phyloP scores from a whole-genome alignment of 30 jellyfish, hydroid and myxozoan species.

The Cassiopea xamachana region DNA sequence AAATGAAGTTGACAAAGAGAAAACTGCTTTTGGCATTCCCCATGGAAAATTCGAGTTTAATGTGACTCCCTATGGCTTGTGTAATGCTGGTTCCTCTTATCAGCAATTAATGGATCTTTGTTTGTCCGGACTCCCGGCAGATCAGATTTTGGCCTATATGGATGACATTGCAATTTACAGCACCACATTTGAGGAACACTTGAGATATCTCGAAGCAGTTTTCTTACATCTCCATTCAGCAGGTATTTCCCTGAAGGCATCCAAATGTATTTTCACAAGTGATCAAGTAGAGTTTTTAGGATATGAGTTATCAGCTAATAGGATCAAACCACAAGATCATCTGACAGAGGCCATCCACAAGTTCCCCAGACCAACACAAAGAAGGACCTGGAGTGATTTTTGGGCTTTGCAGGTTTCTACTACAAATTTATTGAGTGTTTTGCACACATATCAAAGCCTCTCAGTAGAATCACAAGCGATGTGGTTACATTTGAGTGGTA shows the following conservation, averaged over 20 bases:
- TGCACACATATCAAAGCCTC: too few species aligned
- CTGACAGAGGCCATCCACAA: too few species aligned
- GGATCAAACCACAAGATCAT: too few species aligned
- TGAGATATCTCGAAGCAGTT: constrained; percentile 2
- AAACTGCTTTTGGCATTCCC: constrained; percentile 41
- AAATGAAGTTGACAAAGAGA: not conserved
- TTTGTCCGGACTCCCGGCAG: constrained; percentile 35
- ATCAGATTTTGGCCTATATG: constrained; percentile 26
- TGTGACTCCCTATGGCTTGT: constrained; percentile 35
- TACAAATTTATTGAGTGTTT: too few species aligned
- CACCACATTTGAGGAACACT: constrained; percentile 19
- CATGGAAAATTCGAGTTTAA: constrained; percentile 49
- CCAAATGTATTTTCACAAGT: constrained; percentile 40
- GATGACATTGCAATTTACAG: not conserved
- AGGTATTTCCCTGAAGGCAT: constrained; percentile 13
- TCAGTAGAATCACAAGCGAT: too few species aligned
- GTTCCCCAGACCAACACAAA: too few species aligned
- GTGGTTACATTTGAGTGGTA: too few species aligned
- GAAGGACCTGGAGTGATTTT: too few species aligned
- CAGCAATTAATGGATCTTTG: constrained; percentile 34
- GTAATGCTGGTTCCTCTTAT: constrained; percentile 56
- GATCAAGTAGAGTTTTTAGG: too few species aligned
- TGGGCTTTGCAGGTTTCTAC: too few species aligned
- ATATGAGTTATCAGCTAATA: too few species aligned
- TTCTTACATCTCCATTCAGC: constrained; percentile 5